Conservation (phyloP, 2,113 vertebrate species). For the Pavo muticus region DNA sequence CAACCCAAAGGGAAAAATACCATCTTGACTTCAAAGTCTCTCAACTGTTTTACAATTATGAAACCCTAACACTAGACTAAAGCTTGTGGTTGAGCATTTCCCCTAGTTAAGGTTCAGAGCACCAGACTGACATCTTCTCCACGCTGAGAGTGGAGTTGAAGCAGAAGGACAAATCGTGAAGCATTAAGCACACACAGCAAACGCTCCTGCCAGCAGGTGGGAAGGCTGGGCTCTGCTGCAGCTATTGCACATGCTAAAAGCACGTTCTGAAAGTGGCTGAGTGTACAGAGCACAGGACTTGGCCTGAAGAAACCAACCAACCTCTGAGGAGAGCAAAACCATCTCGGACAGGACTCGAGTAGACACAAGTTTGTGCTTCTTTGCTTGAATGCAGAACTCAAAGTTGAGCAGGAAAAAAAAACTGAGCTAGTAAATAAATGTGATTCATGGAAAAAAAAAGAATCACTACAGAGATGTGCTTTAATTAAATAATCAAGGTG, state of each 20-base stretch:
- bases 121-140: neutral
- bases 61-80: neutral
- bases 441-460: neutral
- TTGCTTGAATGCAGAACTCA: neutral
- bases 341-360: neutral
- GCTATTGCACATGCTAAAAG: neutral
- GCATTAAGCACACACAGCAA: rapidly evolving
- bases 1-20: neutral
- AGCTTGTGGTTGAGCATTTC: neutral
- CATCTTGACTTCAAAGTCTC: neutral
- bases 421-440: neutral
- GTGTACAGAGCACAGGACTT: neutral
- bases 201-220: neutral
- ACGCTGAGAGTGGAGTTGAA: neutral
- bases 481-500: neutral
- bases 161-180: neutral
- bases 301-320: neutral
- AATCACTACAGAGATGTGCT: neutral
- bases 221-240: neutral
- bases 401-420: neutral
- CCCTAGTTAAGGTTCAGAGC: neutral
- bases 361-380: neutral
- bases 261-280: neutral
- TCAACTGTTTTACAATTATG: neutral
- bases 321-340: neutral